These are phyloP conservation scores for Sesamia nonagrioides DNA, from an alignment of 1,140 invertebrate species.

Conservation along the genomic window DNA sequence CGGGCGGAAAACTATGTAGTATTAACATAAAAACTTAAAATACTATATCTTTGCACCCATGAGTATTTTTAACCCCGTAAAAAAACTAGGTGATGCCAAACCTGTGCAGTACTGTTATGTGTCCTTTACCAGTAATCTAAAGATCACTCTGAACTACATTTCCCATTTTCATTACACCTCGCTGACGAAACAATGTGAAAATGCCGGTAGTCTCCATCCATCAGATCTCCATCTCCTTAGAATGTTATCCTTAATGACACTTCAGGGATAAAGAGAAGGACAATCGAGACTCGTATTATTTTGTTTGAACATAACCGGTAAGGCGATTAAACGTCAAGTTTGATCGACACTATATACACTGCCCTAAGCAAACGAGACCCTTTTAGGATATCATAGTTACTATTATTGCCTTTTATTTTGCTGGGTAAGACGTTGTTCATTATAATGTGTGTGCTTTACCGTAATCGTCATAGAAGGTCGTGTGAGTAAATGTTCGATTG, in stretches of 20 bases:
- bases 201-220: background rate
- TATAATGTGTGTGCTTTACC: conserved; percentile 38
- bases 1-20: too few relatives aligned
- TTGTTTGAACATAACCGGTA: conserved; percentile 44
- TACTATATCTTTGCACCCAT: too few relatives aligned
- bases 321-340: conserved; percentile 60
- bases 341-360: conserved; percentile 52
- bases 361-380: conserved; percentile 54
- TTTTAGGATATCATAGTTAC: conserved; percentile 45
- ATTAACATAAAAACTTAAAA: too few relatives aligned
- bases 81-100: too few relatives aligned
- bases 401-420: conserved; percentile 49
- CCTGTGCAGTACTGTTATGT: too few relatives aligned
- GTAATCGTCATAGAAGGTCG: conserved; percentile 23
- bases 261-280: background rate
- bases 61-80: too few relatives aligned
- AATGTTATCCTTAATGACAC: conserved; percentile 19
- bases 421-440: conserved; percentile 45
- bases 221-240: background rate
- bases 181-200: conserved; percentile 4
- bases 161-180: background rate
- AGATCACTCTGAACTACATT: too few relatives aligned
- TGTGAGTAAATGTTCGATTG: conserved; percentile 26
- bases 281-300: conserved; percentile 22
- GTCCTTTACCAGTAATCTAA: too few relatives aligned